Percentiles rank a stretch among this genome's conserved stretches.
Conservation (phyloP, 2,888 invertebrate species). For the Lingula anatina region DNA sequence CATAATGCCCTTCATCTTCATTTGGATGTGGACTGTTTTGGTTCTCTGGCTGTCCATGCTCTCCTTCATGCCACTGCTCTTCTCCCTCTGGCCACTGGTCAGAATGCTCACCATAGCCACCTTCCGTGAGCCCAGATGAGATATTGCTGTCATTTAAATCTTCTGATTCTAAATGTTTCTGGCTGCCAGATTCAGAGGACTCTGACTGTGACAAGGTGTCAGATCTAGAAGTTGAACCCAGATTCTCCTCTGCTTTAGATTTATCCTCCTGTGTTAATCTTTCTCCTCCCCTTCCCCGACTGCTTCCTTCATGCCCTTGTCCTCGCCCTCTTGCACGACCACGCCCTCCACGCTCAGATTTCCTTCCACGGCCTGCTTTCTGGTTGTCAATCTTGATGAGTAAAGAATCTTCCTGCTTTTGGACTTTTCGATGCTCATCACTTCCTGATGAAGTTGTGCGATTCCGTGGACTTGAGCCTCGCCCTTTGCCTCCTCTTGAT, state of each 20-base stretch:
- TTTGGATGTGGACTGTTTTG: too few species aligned
- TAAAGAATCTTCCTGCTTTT: conserved; percentile 33
- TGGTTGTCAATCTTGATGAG: conserved; percentile 42
- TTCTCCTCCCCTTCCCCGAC: not conserved
- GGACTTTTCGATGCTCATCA: conserved; percentile 37
- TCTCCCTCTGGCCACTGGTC: conserved; percentile 12
- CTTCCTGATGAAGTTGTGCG: conserved; percentile 29
- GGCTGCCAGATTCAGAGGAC: too few species aligned
- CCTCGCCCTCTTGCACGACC: not conserved
- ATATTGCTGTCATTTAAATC: too few species aligned
- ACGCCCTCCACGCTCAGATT: not conserved
- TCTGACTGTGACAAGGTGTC: conserved; percentile 1
- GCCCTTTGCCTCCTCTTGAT: conserved; percentile 23
- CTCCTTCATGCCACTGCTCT: conserved; percentile 4
- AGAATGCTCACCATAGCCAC: conserved; percentile 16
- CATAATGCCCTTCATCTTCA: conserved; percentile 1
- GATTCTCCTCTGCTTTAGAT: too few species aligned
- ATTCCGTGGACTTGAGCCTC: conserved; percentile 22
- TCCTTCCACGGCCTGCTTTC: conserved; percentile 3
- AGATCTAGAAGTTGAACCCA: too few species aligned
- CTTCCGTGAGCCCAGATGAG: too few species aligned
- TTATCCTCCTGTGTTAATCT: not conserved
- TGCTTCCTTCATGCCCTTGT: not conserved
- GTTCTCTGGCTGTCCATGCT: not conserved
- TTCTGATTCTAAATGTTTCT: too few species aligned